phyloP scores from a whole-genome alignment of 2,113 vertebrate genomes.

The Canis aureus region DNA sequence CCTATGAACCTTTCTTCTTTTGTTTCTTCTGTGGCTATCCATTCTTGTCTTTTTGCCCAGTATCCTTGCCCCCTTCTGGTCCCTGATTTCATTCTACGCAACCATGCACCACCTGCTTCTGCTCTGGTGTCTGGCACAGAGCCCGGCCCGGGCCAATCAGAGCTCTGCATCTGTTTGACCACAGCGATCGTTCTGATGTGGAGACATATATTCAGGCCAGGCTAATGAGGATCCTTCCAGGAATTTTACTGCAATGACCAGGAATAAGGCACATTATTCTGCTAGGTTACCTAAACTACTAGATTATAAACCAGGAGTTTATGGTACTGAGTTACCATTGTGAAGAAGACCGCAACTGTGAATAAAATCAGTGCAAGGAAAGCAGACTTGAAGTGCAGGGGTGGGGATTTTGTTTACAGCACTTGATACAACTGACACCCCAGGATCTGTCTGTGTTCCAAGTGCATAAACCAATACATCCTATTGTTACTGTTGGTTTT shows the following conservation, averaged over 20 bases:
- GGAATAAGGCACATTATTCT: background rate
- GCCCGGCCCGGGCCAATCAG: background rate
- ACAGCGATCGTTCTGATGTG: background rate
- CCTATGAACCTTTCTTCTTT: background rate
- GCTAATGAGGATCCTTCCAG: background rate
- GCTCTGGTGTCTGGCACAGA: background rate
- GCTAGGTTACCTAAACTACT: background rate
- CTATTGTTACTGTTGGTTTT: background rate
- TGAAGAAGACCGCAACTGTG: background rate
- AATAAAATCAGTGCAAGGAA: background rate
- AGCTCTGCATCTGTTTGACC: background rate
- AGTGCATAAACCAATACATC: background rate
- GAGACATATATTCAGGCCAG: background rate
- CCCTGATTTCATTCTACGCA: background rate
- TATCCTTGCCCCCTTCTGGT: too few relatives aligned
- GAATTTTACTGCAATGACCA: background rate
- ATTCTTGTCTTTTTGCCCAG: background rate
- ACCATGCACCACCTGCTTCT: accelerated
- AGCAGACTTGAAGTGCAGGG: background rate
- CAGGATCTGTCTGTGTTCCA: background rate
- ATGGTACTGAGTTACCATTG: background rate
- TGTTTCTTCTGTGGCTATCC: background rate
- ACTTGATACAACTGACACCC: background rate
- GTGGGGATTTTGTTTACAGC: background rate
- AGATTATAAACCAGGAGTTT: background rate